A percentile compares a stretch with the other conserved stretches of the same genome.
phyloP scores from a whole-genome alignment of 2,888 invertebrate species.

The Volucella inanis region DNA sequence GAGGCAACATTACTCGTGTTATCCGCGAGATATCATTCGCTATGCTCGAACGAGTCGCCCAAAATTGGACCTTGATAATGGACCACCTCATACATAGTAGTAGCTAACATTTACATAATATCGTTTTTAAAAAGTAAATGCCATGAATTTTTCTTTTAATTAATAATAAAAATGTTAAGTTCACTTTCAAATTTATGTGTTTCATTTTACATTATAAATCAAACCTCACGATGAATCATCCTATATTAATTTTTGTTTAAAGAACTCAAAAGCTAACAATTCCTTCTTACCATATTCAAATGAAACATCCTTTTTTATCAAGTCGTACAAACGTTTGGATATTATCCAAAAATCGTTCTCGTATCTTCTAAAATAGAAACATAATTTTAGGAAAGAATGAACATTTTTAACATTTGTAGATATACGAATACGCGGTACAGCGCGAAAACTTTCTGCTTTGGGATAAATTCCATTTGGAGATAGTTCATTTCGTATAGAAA shows the following conservation, averaged over 20 bases:
- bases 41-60: no score
- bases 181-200: no score
- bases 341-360: constrained; percentile 74
- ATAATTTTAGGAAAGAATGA: constrained; percentile 57
- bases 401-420: constrained; percentile 74
- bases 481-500: not conserved
- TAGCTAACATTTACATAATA: no score
- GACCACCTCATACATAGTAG: no score
- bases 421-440: constrained; percentile 33
- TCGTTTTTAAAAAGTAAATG: no score
- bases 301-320: constrained; percentile 62
- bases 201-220: no score
- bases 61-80: no score
- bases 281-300: constrained; percentile 50
- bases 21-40: no score
- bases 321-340: constrained; percentile 77
- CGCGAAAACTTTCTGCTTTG: constrained; percentile 10
- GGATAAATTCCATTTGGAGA: constrained; percentile 28
- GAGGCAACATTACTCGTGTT: no score
- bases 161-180: no score
- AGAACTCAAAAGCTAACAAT: constrained; percentile 39
- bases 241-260: constrained; percentile 54
- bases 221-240: no score
- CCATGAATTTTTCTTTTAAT: no score
- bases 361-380: constrained; percentile 74